phyloP scores from a whole-genome alignment of 1,140 invertebrate species.

The Papilio polytes region DNA sequence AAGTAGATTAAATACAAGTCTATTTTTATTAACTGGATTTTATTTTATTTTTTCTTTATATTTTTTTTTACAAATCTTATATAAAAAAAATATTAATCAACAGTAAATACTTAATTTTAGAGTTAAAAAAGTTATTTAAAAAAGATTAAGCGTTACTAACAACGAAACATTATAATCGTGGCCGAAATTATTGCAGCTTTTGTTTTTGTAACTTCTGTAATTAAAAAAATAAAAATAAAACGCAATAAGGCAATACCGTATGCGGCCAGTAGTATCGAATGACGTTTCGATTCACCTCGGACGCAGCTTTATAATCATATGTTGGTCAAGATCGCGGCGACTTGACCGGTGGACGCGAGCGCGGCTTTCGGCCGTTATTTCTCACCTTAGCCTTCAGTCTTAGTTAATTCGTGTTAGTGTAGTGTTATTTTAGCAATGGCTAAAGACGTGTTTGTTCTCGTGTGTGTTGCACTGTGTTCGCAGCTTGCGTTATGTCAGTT shows the following conservation, averaged over 20 bases:
- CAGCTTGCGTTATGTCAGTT: constrained; percentile 60
- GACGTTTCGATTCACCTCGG: constrained; percentile 46
- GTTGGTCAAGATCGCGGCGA: constrained; percentile 52
- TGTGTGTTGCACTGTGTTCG: constrained; percentile 58
- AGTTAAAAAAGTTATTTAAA: no score
- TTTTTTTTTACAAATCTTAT: no score
- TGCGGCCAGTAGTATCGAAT: constrained; percentile 31
- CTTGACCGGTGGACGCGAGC: constrained; percentile 29
- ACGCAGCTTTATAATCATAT: constrained; percentile 46
- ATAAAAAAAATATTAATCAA: no score
- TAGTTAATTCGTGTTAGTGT: neutral
- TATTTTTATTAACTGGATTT: no score
- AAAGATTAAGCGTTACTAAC: no score
- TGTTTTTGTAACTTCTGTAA: neutral
- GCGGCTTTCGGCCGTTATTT: constrained; percentile 37
- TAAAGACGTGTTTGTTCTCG: constrained; percentile 40
- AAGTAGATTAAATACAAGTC: no score
- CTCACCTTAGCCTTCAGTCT: constrained; percentile 4
- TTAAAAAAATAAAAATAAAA: neutral
- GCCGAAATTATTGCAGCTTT: neutral
- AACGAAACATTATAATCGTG: neutral
- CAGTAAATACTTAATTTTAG: no score
- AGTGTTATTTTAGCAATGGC: constrained; percentile 46
- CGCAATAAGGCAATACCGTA: neutral
- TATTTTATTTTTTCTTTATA: no score